Conservation (phyloP, 2,113 vertebrate species). For the Vanacampus margaritifer region DNA sequence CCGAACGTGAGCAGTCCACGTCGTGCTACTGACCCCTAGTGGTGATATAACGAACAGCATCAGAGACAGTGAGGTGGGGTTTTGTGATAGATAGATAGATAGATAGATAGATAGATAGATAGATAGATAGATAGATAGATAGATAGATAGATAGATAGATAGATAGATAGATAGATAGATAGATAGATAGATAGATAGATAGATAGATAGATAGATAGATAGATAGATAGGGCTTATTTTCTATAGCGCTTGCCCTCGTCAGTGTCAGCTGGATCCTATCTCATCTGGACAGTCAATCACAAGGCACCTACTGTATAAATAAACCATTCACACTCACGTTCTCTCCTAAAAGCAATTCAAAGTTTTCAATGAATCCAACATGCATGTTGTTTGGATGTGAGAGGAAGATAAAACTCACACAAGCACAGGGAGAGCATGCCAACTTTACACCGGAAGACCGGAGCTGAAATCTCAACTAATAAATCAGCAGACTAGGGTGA, state of each 20-base stretch:
- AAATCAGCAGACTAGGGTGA: neutral
- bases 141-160: no score
- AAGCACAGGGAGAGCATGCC: neutral
- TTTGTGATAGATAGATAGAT: neutral
- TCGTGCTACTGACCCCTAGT: conserved; percentile 62
- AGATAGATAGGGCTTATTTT: no score
- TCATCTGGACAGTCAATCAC: no score
- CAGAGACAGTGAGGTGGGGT: neutral
- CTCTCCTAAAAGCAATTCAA: neutral
- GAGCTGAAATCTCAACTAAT: neutral
- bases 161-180: no score
- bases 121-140: no score
- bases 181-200: no score
- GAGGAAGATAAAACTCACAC: neutral
- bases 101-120: no score
- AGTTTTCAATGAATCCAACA: neutral
- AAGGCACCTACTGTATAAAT: no score
- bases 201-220: no score
- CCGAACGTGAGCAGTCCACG: conserved; percentile 23
- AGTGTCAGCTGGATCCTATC: neutral
- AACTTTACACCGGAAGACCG: neutral
- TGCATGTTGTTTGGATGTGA: neutral
- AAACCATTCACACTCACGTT: neutral
- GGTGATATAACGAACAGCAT: conserved; percentile 11
- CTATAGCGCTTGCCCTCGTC: neutral